Base-by-base conservation (phyloP, 2,113 vertebrate species). In the Paracyprichromis sp. region DNA sequence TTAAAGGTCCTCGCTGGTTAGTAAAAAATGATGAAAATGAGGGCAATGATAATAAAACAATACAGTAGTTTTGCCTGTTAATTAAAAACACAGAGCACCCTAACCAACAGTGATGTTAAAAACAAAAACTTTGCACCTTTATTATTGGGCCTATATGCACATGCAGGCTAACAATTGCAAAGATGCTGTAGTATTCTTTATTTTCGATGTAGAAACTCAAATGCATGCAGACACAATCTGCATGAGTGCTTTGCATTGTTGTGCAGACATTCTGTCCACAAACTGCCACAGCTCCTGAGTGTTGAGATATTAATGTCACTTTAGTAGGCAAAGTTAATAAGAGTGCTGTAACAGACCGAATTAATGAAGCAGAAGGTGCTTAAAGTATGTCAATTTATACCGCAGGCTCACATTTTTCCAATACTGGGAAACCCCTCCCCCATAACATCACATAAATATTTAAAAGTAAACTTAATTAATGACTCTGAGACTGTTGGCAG, bases 401-500 rank as follows among this genome's bases (percentile, higher is more conserved):
- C 0, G 43, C 69, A 76, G 43, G 24, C 10, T 50, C 8, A 50
- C 24, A 4, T 7, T 29, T 47, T 76, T 47, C 40, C 10, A 29
- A 5, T 26, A 73, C 21, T 47, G 24, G 43, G 2, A 11, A 1
- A 0, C 1, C 3, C 9, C 19, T 1, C 4, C 4, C 29, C 53
- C 4, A 17, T 31, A 31, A 34, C 57, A 19, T 34, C 16, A 34
- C 29, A 66, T 47, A 47, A 76, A 50, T 19, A 50, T 76, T 76
- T 76, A 10, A 29, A 50, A 78, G 24, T 78, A 50, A 76, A 47
- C 16, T 76, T n/a, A 34, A 71, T 93, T 89, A 86, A 43, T 66
- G 61, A 10, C 26, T 82, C 61, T 82, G 26, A 82, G 71, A 82
- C 56, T 69, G 57, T 69, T 88, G 90, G 90, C 89, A 87, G 84